Base-by-base conservation (phyloP, 2,888 invertebrate species). In the Copidosoma aretas region DNA sequence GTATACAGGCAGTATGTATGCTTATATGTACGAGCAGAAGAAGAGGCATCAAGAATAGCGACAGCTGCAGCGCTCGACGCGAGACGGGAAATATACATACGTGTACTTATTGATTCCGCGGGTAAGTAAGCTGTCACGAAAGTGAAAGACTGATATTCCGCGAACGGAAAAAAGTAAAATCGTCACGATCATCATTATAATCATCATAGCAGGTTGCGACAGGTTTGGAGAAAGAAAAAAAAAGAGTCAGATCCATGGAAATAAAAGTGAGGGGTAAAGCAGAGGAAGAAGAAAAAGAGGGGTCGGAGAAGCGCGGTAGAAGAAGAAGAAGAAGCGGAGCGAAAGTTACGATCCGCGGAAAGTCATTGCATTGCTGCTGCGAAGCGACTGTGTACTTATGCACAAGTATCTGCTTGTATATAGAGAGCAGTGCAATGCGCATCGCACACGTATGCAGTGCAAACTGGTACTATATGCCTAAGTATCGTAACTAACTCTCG, bases 381-480 rank as follows among this genome's bases (percentile, higher is more conserved):
- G 8, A 8, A 32, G 32, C 32, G 32, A 32, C 32, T 32, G 4
- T 32, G 8, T 5, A 32, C 32, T 3, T 32, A 32, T 8, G 32
- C 8, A 32, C 8, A 32, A 8, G 32, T 32, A 32, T 5, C 32
- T 3, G 3, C 4, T 32, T 8, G 32, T 32, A 32, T 32, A 32
- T 32, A 32, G 32, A n/a, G n/a, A n/a, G n/a, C n/a, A n/a, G n/a
- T n/a, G 32, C 32, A 32, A 32, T 32, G 32, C 32, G 8, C 32
- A 32, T n/a, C n/a, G n/a, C n/a, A n/a, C n/a, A n/a, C n/a, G n/a
- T n/a, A n/a, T 32, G 32, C 32, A 32, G 32, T 32, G 32, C 32
- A 32, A 32, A 32, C 32, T 32, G 32, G 32, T 32, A 32, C 8
- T 5, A 3, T 5, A 5, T 80, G 80, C 81, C 81, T 81, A 81